These are phyloP conservation scores for Aleadryas rufinucha DNA, from an alignment of 2,113 vertebrate species.

Conservation along the genomic window DNA sequence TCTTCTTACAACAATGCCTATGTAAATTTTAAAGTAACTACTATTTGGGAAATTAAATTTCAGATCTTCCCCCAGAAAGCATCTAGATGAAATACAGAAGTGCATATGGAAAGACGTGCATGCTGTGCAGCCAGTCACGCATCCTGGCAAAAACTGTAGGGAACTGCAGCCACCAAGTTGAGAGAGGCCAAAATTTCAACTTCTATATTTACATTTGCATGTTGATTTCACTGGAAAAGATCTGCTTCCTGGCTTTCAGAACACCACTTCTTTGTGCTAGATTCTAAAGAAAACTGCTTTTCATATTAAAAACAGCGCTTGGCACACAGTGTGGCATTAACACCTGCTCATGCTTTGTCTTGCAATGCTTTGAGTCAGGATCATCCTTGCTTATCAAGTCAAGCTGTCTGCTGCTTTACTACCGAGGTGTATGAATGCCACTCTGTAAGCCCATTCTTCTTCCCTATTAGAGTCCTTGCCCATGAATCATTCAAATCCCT, in stretches of 20 bases:
- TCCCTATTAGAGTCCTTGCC: neutral
- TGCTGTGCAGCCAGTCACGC: neutral
- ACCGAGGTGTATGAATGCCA: fast-evolving
- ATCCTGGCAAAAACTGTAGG: neutral
- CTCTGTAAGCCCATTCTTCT: neutral
- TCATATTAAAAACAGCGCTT: neutral
- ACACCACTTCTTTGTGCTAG: neutral
- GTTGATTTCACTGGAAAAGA: neutral
- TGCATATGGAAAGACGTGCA: neutral
- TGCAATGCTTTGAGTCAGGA: neutral
- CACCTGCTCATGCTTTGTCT: neutral
- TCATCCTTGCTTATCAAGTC: neutral
- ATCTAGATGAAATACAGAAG: neutral
- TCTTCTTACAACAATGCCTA: neutral
- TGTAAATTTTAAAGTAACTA: neutral
- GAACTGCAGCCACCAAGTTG: neutral
- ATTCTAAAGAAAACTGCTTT: neutral
- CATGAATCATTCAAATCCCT: neutral
- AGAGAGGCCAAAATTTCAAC: neutral
- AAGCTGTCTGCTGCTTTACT: neutral
- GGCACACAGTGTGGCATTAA: neutral
- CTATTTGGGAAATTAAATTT: neutral
- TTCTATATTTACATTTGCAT: neutral
- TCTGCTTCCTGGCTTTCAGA: neutral
- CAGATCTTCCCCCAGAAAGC: neutral